Base-by-base conservation (phyloP, 2,888 invertebrate species). In the Polyploca ridens region DNA sequence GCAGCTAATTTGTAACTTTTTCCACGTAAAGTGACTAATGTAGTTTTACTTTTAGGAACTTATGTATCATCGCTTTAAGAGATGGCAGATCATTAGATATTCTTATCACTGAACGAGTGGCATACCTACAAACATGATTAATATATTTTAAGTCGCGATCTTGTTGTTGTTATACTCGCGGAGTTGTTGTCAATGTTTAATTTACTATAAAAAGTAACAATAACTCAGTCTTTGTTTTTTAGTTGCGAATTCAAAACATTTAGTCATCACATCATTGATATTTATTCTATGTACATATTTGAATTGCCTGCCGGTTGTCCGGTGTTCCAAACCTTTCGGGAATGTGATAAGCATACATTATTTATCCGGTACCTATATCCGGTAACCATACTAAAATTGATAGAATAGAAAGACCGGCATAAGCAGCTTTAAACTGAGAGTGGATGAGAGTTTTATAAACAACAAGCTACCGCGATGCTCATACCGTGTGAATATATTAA, bases 11-110 rank as follows among this genome's bases (percentile, higher is more conserved):
- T 14, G n/a, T 46, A 46, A 1, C 6, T 19, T 19, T 4, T 19
- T 3, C 54, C 16, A 49, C 3, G n/a, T 14, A n/a, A 16, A 49
- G 49, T 78, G 79, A 78, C 66, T 74, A 78, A 78, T 69, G 62
- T 68, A 65, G 38, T 67, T 68, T 63, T 19, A 63, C 5, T 49
- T 54, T 19, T 19, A 19, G 54, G 54, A 19, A 54, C 16, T 19
- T 16, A 16, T 8, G 16, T 54, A 14, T 54, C 54, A 54, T 54
- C 7, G 54, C 19, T n/a, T 54, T 4, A 49, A 16, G 16, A 49
- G 8, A 16, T 5, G 6, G 49, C 0, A 7, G 49, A 49, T 49
- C n/a, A n/a, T 49, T 49, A 49, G 49, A 16, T 10, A 49, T 16
- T 16, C 14, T 7, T 7, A n/a, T 5, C 46, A 46, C 8, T 8